Conservation (phyloP, 2,888 invertebrate genomes). For the Camptogramma bilineatum region DNA sequence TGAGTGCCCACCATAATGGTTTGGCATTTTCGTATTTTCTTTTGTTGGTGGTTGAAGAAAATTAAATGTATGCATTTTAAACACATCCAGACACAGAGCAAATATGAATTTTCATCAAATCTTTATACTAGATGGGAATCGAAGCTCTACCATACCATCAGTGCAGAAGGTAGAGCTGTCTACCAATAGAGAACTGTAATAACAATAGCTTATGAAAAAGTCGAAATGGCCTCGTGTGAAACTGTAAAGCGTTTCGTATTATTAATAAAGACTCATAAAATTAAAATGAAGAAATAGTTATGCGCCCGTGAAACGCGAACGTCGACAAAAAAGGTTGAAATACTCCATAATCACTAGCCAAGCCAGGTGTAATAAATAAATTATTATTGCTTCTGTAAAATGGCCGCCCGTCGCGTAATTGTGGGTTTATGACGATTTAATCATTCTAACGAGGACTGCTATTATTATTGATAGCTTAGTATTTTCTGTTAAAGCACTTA, state of each 20-base stretch:
- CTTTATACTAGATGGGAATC: too few relatives aligned
- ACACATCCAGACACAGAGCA: too few relatives aligned
- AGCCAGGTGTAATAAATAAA: conserved; percentile 61
- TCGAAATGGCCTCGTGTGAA: neutral
- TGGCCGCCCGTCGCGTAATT: conserved; percentile 48
- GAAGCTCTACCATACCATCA: too few relatives aligned
- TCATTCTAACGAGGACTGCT: conserved; percentile 40
- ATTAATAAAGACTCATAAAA: conserved; percentile 24
- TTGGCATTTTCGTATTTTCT: too few relatives aligned
- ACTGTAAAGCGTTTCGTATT: neutral
- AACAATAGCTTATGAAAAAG: neutral
- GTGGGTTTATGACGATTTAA: conserved; percentile 48
- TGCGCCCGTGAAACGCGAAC: conserved; percentile 52
- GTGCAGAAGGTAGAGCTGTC: too few relatives aligned
- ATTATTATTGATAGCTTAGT: conserved; percentile 36
- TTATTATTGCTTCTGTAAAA: conserved; percentile 58
- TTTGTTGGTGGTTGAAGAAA: too few relatives aligned
- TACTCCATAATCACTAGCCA: conserved; percentile 51
- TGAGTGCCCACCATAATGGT: too few relatives aligned
- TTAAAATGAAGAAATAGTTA: conserved; percentile 51
- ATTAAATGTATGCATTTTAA: too few relatives aligned
- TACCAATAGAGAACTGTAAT: too few relatives aligned
- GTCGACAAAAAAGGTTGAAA: conserved; percentile 53
- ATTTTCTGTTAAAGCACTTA: conserved; percentile 12
- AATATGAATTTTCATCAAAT: too few relatives aligned